Evolutionary conservation across 2,797 vertebrate genomes (phyloP).

Genomic region (Sparidentex hasta): DNA sequence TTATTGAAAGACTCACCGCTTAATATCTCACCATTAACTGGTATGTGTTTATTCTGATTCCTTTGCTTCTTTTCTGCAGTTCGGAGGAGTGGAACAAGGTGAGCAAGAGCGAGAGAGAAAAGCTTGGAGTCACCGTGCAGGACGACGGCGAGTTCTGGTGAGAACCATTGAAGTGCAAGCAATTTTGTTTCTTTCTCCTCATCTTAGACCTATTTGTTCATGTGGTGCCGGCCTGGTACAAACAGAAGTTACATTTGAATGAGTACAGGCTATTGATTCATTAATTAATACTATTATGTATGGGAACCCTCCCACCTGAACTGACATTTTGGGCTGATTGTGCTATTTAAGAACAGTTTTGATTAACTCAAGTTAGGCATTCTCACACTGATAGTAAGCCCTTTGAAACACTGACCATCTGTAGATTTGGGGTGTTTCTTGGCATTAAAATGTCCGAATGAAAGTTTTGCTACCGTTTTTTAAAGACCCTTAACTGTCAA

Average conservation of each 20-base stretch:
- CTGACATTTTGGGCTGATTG: neutral
- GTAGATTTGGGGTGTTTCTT: neutral
- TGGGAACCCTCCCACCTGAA: neutral
- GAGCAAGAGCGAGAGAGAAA: constrained; percentile 96
- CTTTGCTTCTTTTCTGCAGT: constrained; percentile 73
- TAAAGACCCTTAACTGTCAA: neutral
- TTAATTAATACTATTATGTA: neutral
- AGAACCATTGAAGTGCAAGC: constrained; percentile 27
- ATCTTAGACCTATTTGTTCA: neutral
- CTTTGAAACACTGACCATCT: neutral
- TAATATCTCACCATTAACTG: neutral
- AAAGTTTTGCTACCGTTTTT: neutral
- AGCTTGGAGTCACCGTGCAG: constrained; percentile 94
- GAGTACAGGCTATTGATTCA: neutral
- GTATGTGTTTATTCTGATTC: neutral
- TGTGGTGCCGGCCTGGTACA: neutral
- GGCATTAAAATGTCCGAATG: neutral
- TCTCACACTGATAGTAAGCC: neutral
- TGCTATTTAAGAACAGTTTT: neutral
- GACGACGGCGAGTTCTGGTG: constrained; percentile 99
- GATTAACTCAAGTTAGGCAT: neutral
- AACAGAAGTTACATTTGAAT: neutral
- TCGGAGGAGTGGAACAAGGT: constrained; percentile 98
- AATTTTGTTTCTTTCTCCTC: neutral
- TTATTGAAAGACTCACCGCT: constrained; percentile 2